Percentiles rank a stretch among this genome's conserved stretches.
Conservation (phyloP, 2,113 vertebrate species). For the Pyrgilauda ruficollis region DNA sequence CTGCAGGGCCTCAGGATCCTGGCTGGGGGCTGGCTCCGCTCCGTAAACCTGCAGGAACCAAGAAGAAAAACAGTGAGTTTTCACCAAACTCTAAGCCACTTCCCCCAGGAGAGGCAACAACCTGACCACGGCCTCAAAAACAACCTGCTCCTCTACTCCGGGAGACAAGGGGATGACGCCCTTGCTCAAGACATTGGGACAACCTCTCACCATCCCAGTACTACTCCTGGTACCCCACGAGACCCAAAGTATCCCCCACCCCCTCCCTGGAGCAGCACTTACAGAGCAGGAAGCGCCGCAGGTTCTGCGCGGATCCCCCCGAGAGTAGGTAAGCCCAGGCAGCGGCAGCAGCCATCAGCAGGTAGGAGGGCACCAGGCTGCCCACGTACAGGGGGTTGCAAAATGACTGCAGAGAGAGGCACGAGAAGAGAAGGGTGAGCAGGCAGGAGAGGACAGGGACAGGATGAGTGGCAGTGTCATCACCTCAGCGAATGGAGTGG, state of each 20-base stretch:
- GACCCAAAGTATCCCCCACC: accelerated
- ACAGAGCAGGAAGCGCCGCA: conserved; percentile 72
- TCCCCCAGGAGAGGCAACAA: neutral
- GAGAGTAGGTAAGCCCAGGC: conserved; percentile 74
- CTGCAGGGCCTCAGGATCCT: conserved; percentile 10
- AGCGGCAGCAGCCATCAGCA: conserved; percentile 65
- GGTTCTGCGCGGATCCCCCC: conserved; percentile 70
- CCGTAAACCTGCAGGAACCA: conserved; percentile 27
- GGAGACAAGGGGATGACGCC: neutral
- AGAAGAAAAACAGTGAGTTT: neutral
- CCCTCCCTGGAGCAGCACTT: conserved; percentile 34
- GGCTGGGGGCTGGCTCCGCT: neutral
- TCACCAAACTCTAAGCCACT: neutral
- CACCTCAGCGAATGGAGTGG: accelerated
- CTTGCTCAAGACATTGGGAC: accelerated
- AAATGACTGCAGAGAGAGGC: conserved; percentile 61
- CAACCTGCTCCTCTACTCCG: neutral
- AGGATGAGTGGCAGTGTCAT: neutral
- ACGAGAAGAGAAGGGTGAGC: neutral
- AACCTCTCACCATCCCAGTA: neutral
- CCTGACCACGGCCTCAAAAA: accelerated
- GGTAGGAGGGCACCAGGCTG: conserved; percentile 75
- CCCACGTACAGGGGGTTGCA: conserved; percentile 75
- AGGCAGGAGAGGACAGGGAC: neutral
- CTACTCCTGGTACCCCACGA: no score